Evolutionary conservation across 2,797 vertebrate genomes (phyloP), one percentile per base, ranked within the genome.

Genomic region (Brachyrhaphis roseni): DNA sequence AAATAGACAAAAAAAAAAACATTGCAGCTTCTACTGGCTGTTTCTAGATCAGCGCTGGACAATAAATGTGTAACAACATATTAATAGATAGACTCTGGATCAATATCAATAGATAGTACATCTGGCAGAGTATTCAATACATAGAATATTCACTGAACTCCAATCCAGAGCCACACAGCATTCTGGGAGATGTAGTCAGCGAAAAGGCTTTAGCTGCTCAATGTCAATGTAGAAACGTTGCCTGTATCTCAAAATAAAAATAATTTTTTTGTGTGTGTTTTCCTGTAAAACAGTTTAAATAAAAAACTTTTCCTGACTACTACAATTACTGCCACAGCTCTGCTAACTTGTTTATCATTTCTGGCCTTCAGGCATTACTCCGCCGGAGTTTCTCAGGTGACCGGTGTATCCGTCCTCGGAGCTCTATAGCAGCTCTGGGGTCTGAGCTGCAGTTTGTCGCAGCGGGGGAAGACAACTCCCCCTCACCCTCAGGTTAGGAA

Each of bases 381-480:
- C 95, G 96, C 55, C 93, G 96, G 82, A 97, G 97, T 71, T 96
- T 96, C 88, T 98, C 97, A 11, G 97, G 97, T 23, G 97, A 98
- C 49, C 95, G 97, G 2, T 96, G 96, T 64, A 88, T 95, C 16
- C 96, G 96, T 28, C 93, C 96, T 49, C 92, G 97, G 28, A 96
- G 96, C 76, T 97, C 96, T 57, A 96, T 96, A 0, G 94, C 94
- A 72, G 95, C 96, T 11, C 90, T 97, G 28, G 95, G 93, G 0
- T 91, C 94, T 0, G 96, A 97, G 81, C 83, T 95, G 6, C 94
- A 94, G 82, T 96, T 95, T 80, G 57, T 82, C 8, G 83, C 95
- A 0, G 36, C 94, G 1, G 93, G 92, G 72, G 95, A 95, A 45
- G 93, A 92, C 59, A 84, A 86, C 23, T 91, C 90, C 0, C 88